These are phyloP conservation scores for Eupelmus urozonus DNA, from an alignment of 2,888 invertebrate species.

Conservation along the genomic window DNA sequence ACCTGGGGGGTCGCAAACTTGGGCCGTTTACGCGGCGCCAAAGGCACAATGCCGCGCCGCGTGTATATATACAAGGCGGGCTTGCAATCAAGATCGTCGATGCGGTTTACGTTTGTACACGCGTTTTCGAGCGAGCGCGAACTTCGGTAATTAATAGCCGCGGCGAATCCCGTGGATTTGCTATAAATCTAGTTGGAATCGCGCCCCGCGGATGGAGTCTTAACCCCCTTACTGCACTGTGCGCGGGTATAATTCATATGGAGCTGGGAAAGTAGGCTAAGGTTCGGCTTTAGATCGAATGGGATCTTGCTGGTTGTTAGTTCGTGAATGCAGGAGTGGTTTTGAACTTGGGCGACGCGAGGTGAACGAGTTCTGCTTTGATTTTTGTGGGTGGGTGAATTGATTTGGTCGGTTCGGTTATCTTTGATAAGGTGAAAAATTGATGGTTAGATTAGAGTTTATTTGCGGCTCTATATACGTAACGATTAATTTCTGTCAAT, in stretches of 20 bases:
- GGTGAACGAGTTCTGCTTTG: too few species aligned
- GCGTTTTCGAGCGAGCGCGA: neutral
- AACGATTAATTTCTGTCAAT: too few species aligned
- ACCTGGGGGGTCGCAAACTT: too few species aligned
- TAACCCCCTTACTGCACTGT: neutral
- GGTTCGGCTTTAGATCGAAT: neutral
- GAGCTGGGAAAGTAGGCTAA: slow-evolving; percentile 1
- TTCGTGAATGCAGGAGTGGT: neutral
- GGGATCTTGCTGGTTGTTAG: neutral
- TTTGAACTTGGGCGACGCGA: too few species aligned
- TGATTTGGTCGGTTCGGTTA: too few species aligned
- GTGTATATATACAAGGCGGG: too few species aligned
- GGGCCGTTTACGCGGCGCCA: too few species aligned
- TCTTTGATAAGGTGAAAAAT: too few species aligned
- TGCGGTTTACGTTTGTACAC: neutral
- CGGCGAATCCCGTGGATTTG: slow-evolving; percentile 21
- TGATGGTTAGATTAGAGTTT: too few species aligned
- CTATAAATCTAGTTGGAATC: slow-evolving; percentile 15
- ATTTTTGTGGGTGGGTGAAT: too few species aligned
- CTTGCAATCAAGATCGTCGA: slow-evolving; percentile 10
- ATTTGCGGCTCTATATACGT: too few species aligned
- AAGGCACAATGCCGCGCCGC: too few species aligned
- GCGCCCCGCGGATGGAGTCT: neutral
- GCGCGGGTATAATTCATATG: neutral
- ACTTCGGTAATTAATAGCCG: slow-evolving; percentile 36